A percentile compares a stretch with the other conserved stretches of the same genome.
Conservation (phyloP, 2,797 vertebrate genomes). For the Iguana delicatissima region DNA sequence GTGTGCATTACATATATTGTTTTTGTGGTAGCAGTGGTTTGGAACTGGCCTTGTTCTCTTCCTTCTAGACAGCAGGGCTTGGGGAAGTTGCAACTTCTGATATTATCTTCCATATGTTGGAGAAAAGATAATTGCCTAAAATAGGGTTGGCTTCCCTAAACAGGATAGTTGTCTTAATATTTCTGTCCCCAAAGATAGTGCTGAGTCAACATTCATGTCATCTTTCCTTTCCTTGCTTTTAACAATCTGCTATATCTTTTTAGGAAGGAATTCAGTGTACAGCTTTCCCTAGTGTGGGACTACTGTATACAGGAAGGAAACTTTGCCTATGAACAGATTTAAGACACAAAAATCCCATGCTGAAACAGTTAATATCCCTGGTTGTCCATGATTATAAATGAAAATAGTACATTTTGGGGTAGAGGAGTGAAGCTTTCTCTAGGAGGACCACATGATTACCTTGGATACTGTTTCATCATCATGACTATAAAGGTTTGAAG, state of each 20-base stretch:
- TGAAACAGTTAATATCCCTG: not conserved
- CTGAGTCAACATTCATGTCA: not conserved
- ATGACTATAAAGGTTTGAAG: not conserved
- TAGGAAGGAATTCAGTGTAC: not conserved
- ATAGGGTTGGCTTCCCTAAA: not conserved
- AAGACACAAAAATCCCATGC: too few relatives aligned
- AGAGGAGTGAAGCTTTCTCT: not conserved
- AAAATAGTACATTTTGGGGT: not conserved
- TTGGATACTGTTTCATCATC: not conserved
- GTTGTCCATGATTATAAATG: not conserved
- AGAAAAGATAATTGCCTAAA: not conserved
- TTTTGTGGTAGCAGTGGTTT: slow-evolving; percentile 25
- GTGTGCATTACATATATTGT: not conserved
- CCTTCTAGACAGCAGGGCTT: not conserved
- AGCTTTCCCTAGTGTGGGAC: not conserved
- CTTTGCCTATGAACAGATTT: not conserved
- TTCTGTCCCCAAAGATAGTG: not conserved
- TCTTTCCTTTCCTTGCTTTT: not conserved
- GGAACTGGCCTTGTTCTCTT: not conserved
- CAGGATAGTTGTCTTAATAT: not conserved
- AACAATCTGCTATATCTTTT: not conserved
- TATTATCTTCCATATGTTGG: not conserved
- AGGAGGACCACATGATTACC: not conserved
- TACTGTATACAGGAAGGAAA: not conserved
- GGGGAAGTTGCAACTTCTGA: not conserved